These are phyloP conservation scores for Anticlea derivata DNA, from an alignment of 2,888 invertebrate genomes.

Conservation along the genomic window DNA sequence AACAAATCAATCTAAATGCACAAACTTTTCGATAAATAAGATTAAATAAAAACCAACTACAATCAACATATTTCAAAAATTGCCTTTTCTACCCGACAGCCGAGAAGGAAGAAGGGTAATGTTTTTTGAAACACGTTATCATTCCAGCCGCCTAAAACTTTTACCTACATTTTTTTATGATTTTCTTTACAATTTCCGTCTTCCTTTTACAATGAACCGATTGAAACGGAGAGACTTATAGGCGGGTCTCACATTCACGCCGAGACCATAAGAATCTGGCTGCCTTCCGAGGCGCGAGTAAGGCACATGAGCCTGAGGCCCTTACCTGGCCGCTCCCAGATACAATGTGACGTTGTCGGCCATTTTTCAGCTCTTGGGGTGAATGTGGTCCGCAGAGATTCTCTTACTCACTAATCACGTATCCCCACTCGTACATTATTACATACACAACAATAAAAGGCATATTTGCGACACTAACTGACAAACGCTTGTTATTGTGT, in stretches of 20 bases:
- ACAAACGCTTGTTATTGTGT: slow-evolving; percentile 47
- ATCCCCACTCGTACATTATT: slow-evolving; percentile 47
- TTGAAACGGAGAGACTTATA: background rate
- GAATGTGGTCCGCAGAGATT: slow-evolving; percentile 44
- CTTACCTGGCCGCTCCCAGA: background rate
- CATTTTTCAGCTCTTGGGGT: background rate
- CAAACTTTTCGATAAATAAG: slow-evolving; percentile 36
- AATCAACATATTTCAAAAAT: slow-evolving; percentile 10
- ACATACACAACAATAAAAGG: slow-evolving; percentile 69
- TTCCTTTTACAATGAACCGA: background rate
- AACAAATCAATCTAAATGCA: slow-evolving; percentile 52
- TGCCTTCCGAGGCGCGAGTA: background rate
- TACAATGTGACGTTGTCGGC: too few relatives aligned
- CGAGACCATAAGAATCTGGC: background rate
- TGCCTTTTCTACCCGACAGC: too few relatives aligned
- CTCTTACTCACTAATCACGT: slow-evolving; percentile 54
- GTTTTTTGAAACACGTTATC: slow-evolving; percentile 8
- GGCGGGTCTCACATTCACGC: background rate
- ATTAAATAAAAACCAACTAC: slow-evolving; percentile 29
- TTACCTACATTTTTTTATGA: slow-evolving; percentile 1
- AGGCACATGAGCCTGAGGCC: background rate
- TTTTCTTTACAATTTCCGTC: background rate
- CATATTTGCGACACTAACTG: slow-evolving; percentile 60
- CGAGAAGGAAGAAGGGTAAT: too few relatives aligned
- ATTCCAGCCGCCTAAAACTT: slow-evolving; percentile 21